These are phyloP conservation scores for Leptarthrus brevirostris DNA, from an alignment of 2,888 invertebrate species.

Conservation along the genomic window DNA sequence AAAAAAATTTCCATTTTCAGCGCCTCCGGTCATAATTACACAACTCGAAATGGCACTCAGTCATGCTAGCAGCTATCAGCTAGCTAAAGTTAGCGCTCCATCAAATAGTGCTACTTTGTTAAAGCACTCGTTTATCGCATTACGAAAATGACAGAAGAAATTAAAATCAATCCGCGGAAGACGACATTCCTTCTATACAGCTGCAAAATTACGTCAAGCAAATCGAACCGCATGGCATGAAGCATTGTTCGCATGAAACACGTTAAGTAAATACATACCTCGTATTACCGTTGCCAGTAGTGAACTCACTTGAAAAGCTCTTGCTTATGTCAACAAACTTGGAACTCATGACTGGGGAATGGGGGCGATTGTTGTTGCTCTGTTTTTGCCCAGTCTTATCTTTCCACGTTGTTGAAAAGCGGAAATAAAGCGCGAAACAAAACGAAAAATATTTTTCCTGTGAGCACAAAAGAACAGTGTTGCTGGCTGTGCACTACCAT, in stretches of 20 bases:
- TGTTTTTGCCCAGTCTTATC: neutral
- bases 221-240: neutral
- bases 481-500: neutral
- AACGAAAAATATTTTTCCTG: neutral
- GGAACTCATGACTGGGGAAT: too few relatives aligned
- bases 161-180: neutral
- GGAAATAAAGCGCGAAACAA: slow-evolving; percentile 1
- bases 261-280: slow-evolving; percentile 4
- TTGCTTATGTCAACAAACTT: slow-evolving; percentile 31
- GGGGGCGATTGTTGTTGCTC: neutral
- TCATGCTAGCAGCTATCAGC: neutral
- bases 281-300: neutral
- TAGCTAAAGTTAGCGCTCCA: too few relatives aligned
- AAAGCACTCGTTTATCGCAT: slow-evolving; percentile 1
- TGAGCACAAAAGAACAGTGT: too few relatives aligned
- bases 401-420: neutral
- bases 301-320: too few relatives aligned
- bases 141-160: slow-evolving; percentile 17
- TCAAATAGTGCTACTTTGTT: neutral
- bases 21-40: neutral
- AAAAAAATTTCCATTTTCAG: neutral
- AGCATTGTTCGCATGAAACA: slow-evolving; percentile 7
- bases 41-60: slow-evolving; percentile 4
- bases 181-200: neutral
- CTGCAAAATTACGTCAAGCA: neutral